Conservation (phyloP, 1,140 invertebrate genomes). For the Ganaspis sp. region DNA sequence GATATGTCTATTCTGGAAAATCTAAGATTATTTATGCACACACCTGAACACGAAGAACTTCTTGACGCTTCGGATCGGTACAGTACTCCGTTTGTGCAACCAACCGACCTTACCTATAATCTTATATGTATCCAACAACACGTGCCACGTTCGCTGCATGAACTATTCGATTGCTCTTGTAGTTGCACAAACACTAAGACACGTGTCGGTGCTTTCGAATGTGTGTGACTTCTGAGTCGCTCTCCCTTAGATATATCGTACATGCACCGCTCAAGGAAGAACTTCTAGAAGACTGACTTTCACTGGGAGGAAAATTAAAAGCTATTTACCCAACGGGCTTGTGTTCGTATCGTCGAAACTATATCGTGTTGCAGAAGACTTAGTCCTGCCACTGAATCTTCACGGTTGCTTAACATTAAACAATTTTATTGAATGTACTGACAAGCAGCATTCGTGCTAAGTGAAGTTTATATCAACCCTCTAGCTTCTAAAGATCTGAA, state of each 20-base stretch:
- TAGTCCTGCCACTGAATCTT: constrained; percentile 21
- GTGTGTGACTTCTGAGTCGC: constrained; percentile 32
- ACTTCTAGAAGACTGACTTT: constrained; percentile 51
- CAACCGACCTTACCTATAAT: constrained; percentile 58
- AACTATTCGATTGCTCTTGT: constrained; percentile 60
- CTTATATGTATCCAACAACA: constrained; percentile 62
- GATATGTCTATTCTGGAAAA: neutral
- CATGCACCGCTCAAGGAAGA: constrained; percentile 43
- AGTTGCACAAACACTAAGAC: constrained; percentile 27
- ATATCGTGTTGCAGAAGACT: constrained; percentile 22
- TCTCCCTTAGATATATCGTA: constrained; percentile 41
- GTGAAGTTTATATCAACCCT: neutral
- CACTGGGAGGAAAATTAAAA: constrained; percentile 55
- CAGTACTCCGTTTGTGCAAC: constrained; percentile 51
- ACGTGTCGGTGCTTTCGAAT: constrained; percentile 29
- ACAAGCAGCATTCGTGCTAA: neutral
- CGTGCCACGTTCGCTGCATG: constrained; percentile 65
- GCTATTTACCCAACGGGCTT: constrained; percentile 53
- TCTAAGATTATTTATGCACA: constrained; percentile 12
- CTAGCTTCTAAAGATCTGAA: neutral
- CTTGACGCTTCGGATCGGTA: constrained; percentile 50
- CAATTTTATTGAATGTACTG: constrained; percentile 5
- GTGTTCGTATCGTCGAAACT: constrained; percentile 32
- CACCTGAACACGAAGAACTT: constrained; percentile 52
- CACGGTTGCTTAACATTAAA: neutral